Conservation (phyloP, 2,797 vertebrate species). For the Sciaenops ocellatus region DNA sequence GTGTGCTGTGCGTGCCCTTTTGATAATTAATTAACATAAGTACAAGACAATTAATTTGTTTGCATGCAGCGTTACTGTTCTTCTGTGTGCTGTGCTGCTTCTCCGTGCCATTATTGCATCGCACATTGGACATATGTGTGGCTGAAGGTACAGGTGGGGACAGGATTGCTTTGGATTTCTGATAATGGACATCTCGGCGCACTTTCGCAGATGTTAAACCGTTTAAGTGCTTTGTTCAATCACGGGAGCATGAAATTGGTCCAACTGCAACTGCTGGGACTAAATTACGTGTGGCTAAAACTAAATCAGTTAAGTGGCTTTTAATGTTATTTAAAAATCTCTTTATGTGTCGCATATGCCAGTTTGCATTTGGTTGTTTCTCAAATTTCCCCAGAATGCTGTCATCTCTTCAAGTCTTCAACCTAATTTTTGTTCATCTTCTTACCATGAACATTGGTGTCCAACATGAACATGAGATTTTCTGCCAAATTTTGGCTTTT, state of each 20-base stretch:
- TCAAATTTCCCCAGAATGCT: neutral
- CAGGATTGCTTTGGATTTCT: slow-evolving; percentile 26
- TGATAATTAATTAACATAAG: slow-evolving; percentile 62
- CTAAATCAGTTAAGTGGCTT: slow-evolving; percentile 65
- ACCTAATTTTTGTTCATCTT: neutral
- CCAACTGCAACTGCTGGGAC: slow-evolving; percentile 72
- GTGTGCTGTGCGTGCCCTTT: slow-evolving; percentile 33
- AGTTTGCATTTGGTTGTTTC: slow-evolving; percentile 18
- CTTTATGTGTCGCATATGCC: slow-evolving; percentile 38
- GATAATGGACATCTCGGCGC: slow-evolving; percentile 56
- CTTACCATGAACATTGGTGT: neutral
- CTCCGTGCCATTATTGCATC: slow-evolving; percentile 11
- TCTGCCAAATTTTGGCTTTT: neutral
- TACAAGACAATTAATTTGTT: slow-evolving; percentile 67
- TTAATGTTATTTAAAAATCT: slow-evolving; percentile 72
- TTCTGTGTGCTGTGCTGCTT: slow-evolving; percentile 11
- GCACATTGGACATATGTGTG: slow-evolving; percentile 39
- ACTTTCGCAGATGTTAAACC: slow-evolving; percentile 68
- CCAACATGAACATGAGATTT: neutral
- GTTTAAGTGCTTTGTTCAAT: slow-evolving; percentile 75
- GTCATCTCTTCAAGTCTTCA: neutral
- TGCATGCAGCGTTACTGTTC: slow-evolving; percentile 25
- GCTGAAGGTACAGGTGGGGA: slow-evolving; percentile 38
- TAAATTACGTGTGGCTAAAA: slow-evolving; percentile 76
- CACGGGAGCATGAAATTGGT: slow-evolving; percentile 80